Percentiles rank a stretch among this genome's conserved stretches.
Evolutionary conservation across 2,888 invertebrate species (phyloP).

Genomic region (Caenorhabditis sinica): DNA sequence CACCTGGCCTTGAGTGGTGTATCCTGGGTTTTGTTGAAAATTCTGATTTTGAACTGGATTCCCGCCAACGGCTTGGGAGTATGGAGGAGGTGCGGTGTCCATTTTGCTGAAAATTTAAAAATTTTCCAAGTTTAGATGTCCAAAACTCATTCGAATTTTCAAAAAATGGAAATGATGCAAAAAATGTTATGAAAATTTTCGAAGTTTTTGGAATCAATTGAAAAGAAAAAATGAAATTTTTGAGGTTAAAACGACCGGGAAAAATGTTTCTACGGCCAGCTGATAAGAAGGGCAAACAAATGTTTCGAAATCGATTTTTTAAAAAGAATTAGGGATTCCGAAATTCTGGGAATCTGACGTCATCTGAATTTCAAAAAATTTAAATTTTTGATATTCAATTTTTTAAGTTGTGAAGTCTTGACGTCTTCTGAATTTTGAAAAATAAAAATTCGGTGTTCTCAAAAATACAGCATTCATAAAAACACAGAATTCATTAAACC

Average conservation of each 20-base stretch:
- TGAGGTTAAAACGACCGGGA: background rate
- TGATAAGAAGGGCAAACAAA: conserved; percentile 4
- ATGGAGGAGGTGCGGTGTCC: background rate
- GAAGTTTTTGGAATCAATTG: background rate
- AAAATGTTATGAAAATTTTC: conserved; percentile 2
- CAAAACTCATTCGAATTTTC: background rate
- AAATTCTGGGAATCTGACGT: too few species aligned
- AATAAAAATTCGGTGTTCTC: too few species aligned
- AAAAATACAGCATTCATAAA: too few species aligned
- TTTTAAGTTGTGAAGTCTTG: too few species aligned
- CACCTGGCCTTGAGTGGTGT: background rate
- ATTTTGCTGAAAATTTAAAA: background rate
- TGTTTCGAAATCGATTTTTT: background rate
- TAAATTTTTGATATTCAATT: too few species aligned
- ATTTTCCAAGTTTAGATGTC: background rate
- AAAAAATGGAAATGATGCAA: background rate
- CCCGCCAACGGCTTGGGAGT: background rate
- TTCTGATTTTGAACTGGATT: background rate
- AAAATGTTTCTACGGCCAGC: background rate
- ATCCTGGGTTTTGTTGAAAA: background rate
- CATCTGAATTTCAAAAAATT: too few species aligned
- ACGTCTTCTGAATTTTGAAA: too few species aligned
- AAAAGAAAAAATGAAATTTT: background rate
- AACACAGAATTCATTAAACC: too few species aligned
- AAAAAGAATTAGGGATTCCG: too few species aligned